A percentile compares a stretch with the other conserved stretches of the same genome.
Conservation (phyloP, 1,140 invertebrate genomes). For the Ptiloglossa arizonensis region DNA sequence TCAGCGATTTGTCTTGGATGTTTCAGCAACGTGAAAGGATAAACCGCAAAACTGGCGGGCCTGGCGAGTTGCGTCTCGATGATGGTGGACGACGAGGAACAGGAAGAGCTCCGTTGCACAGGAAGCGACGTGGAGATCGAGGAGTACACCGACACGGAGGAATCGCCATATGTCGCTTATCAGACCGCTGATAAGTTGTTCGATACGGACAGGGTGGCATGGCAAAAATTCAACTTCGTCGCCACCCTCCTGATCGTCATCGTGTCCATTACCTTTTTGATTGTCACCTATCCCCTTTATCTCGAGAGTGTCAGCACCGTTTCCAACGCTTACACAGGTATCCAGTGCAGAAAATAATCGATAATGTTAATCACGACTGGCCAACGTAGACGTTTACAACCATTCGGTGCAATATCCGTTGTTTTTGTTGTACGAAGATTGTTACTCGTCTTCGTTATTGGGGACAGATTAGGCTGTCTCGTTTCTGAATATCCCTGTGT, state of each 20-base stretch:
- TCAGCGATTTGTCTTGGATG: too few relatives aligned
- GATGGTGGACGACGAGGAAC: slow-evolving; percentile 78
- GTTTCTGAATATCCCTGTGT: too few relatives aligned
- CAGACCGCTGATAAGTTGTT: slow-evolving; percentile 76
- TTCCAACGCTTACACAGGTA: slow-evolving; percentile 77
- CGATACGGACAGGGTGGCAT: slow-evolving; percentile 73
- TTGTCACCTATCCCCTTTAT: slow-evolving; percentile 77
- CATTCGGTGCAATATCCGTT: not conserved
- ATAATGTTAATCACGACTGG: not conserved
- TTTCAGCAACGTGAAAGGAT: not conserved
- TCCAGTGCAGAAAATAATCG: not conserved
- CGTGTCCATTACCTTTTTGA: slow-evolving; percentile 71
- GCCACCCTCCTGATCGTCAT: slow-evolving; percentile 68
- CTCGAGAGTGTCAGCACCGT: slow-evolving; percentile 73
- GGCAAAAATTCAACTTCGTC: slow-evolving; percentile 76
- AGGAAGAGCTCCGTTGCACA: slow-evolving; percentile 76
- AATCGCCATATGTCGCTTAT: slow-evolving; percentile 74
- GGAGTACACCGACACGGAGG: slow-evolving; percentile 78
- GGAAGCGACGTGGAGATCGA: slow-evolving; percentile 78
- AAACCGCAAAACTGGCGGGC: slow-evolving; percentile 64
- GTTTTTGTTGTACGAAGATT: too few relatives aligned
- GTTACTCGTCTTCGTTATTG: not conserved
- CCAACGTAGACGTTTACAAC: not conserved
- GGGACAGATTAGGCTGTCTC: too few relatives aligned
- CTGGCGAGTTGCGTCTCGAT: slow-evolving; percentile 67